A percentile compares a stretch with the other conserved stretches of the same genome.
These are phyloP conservation scores for Carollia perspicillata DNA, from an alignment of 2,113 vertebrate species.

Conservation along the genomic window DNA sequence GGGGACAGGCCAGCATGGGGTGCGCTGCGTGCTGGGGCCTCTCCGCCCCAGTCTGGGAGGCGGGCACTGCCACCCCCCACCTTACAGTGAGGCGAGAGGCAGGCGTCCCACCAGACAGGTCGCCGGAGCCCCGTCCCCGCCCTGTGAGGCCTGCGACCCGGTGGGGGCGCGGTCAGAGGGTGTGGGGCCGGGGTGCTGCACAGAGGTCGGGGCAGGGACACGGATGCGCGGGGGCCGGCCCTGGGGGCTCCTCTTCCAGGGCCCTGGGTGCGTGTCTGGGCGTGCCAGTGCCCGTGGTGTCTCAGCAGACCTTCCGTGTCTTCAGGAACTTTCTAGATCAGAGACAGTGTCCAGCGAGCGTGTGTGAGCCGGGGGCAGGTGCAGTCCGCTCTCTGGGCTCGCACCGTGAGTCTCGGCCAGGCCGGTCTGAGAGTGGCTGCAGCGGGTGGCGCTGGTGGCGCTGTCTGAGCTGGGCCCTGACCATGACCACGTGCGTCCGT, in stretches of 20 bases:
- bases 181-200: background rate
- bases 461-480: rapidly evolving
- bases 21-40: too few relatives aligned
- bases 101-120: rapidly evolving
- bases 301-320: too few relatives aligned
- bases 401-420: rapidly evolving
- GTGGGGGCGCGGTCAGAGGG: too few relatives aligned
- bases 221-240: rapidly evolving
- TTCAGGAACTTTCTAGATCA: rapidly evolving
- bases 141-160: background rate
- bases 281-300: rapidly evolving
- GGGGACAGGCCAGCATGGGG: too few relatives aligned
- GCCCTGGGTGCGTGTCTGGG: rapidly evolving
- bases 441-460: rapidly evolving
- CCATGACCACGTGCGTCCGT: rapidly evolving
- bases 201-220: rapidly evolving
- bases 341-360: rapidly evolving
- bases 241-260: background rate
- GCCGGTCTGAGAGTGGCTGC: rapidly evolving
- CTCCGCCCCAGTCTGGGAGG: rapidly evolving
- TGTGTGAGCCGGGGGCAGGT: rapidly evolving
- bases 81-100: rapidly evolving
- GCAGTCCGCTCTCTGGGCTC: rapidly evolving
- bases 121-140: background rate
- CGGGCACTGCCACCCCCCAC: rapidly evolving